These are phyloP conservation scores for Eurosta solidaginis DNA, from an alignment of 1,140 invertebrate species.

Conservation along the genomic window DNA sequence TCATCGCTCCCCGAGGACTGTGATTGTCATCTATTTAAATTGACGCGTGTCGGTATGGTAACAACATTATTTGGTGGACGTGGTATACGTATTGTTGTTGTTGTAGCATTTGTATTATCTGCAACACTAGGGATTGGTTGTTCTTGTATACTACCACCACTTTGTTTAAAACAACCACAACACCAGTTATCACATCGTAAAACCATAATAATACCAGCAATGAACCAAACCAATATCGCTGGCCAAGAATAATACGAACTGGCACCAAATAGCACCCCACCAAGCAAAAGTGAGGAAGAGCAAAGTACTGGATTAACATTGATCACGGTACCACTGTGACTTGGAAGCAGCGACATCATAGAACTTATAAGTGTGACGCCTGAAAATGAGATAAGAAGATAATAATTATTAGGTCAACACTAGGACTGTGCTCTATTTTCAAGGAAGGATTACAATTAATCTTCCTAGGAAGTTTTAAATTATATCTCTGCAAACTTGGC, in stretches of 20 bases:
- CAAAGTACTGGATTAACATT: conserved; percentile 53
- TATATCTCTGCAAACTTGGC: too few species aligned
- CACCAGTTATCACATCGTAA: conserved; percentile 55
- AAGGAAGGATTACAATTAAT: too few species aligned
- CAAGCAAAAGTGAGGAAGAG: conserved; percentile 42
- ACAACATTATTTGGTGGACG: conserved; percentile 50
- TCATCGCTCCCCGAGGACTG: conserved; percentile 56
- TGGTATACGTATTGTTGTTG: conserved; percentile 54
- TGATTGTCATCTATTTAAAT: conserved; percentile 55
- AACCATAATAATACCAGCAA: conserved; percentile 46
- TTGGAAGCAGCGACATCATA: conserved; percentile 56
- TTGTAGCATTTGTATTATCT: conserved; percentile 40
- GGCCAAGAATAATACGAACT: conserved; percentile 52
- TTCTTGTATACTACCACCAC: conserved; percentile 42
- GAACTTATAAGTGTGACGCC: conserved; percentile 47
- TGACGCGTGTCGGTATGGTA: conserved; percentile 49
- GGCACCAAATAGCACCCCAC: conserved; percentile 45
- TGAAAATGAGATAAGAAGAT: background rate
- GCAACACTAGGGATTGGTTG: conserved; percentile 55
- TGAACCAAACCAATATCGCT: conserved; percentile 50
- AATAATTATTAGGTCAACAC: too few species aligned
- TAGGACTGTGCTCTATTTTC: too few species aligned
- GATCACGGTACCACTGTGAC: conserved; percentile 48
- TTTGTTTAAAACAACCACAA: conserved; percentile 55
- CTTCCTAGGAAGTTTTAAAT: too few species aligned